Conservation (phyloP, 2,888 invertebrate species). For the Oxycera nigricornis region DNA sequence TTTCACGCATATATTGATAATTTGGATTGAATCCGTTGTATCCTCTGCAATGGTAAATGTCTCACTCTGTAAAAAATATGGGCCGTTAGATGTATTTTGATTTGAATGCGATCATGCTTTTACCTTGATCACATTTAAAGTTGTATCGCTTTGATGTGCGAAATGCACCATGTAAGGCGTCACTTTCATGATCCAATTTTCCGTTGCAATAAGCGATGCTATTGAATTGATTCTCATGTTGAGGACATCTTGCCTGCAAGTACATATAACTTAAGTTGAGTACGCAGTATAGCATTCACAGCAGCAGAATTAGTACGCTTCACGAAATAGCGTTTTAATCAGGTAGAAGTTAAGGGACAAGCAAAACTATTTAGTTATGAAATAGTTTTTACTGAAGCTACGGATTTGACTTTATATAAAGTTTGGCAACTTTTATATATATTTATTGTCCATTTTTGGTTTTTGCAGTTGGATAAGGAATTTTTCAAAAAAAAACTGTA, state of each 20-base stretch:
- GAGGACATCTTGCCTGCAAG: conserved; percentile 75
- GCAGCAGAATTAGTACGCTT: no score
- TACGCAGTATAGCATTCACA: neutral
- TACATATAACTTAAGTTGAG: conserved; percentile 47
- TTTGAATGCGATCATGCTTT: conserved; percentile 42
- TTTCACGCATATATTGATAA: conserved; percentile 79
- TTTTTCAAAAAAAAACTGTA: no score
- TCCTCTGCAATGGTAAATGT: conserved; percentile 73
- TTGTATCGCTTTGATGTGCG: conserved; percentile 81
- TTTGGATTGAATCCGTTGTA: conserved; percentile 78
- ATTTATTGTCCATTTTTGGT: no score
- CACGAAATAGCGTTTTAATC: no score
- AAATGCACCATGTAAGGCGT: conserved; percentile 75
- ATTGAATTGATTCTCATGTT: conserved; percentile 73
- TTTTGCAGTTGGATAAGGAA: no score
- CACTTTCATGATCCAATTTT: conserved; percentile 88
- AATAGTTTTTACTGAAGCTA: no score
- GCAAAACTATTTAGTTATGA: no score
- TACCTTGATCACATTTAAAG: conserved; percentile 74
- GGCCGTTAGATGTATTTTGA: neutral
- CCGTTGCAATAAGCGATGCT: conserved; percentile 76
- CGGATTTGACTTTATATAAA: no score
- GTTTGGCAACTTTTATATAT: no score
- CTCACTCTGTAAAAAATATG: conserved; percentile 65
- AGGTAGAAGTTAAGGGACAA: no score